Evolutionary conservation across 2,113 vertebrate genomes (phyloP), one percentile per base, ranked within the genome.

Genomic region (Motacilla tschutschensis): DNA sequence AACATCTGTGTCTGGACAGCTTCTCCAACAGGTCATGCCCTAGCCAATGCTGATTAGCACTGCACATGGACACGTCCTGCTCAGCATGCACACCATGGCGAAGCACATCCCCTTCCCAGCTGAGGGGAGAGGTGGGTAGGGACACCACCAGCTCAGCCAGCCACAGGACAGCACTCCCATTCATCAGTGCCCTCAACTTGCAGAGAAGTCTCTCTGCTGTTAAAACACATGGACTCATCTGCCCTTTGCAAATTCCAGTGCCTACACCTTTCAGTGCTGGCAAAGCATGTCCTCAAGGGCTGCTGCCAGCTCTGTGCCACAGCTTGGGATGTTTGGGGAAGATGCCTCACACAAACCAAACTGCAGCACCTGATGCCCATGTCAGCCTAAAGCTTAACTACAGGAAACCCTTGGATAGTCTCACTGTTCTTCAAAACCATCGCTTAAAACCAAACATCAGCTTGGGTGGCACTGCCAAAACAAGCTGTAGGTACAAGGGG

Each of bases 301-400:
- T 38, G 71, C 59, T 67, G 44, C 48, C 43, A 28, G 3, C 55
- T 57, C 31, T 6, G 16, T 20, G 33, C 67, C 18, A 2, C 3
- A 19, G 36, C 51, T 12, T 5, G 63, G 29, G 25, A 43, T 4
- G 9, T 33, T 2, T 35, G 60, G 28, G 48, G 54, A 63, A 51
- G 48, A 31, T 3, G 21, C 57, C 66, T 59, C 69, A 57, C n/a
- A 36, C 50, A 77, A 71, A 55, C 18, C 51, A 74, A 62, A 62
- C 21, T 0, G 0, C 36, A 69, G 18, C 0, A 1, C 59, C 60
- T 36, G 46, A 10, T 13, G 35, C 60, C 67, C 26, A 1, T 0
- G 12, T 31, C 79, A 60, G 46, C 24, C 14, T 25, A 22, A 9
- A 54, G 43, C 5, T 60, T 48, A 62, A 14, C 47, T 51, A 36